Evolutionary conservation across 2,113 vertebrate genomes (phyloP).

Genomic region (Anas platyrhynchos): DNA sequence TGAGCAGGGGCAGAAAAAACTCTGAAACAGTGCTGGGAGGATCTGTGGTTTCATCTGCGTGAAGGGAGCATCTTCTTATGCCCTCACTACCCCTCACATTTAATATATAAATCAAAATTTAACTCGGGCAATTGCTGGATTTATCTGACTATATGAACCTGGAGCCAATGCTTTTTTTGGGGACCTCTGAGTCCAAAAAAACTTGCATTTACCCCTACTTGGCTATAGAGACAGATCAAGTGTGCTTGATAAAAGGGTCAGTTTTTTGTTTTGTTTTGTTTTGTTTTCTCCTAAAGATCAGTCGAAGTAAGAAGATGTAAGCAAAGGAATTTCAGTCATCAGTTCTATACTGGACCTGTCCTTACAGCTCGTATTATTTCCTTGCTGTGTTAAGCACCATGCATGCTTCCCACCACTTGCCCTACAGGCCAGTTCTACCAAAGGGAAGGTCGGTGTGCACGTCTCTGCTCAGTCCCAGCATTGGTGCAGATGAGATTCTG

Average conservation of each 20-base stretch:
- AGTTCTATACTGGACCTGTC: background rate
- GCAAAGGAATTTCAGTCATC: background rate
- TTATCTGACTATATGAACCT: background rate
- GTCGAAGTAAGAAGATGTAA: background rate
- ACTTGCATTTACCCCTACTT: background rate
- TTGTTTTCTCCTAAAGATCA: background rate
- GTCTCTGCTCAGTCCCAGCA: background rate
- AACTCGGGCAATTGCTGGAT: background rate
- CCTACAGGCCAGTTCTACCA: background rate
- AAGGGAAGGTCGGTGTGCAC: fast-evolving
- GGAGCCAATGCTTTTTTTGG: background rate
- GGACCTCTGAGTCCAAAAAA: background rate
- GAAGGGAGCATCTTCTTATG: background rate
- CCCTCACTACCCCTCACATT: background rate
- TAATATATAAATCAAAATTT: background rate
- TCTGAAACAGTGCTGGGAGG: background rate
- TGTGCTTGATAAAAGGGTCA: background rate
- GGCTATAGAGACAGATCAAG: background rate
- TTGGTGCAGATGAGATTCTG: background rate
- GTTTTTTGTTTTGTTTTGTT: background rate
- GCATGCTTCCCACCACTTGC: background rate
- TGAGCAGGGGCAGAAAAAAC: background rate
- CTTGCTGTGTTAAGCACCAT: background rate
- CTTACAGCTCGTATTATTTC: background rate
- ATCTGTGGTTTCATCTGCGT: background rate